Evolutionary conservation across 2,797 vertebrate species (phyloP).

Genomic region (Leptatherina wallacei): DNA sequence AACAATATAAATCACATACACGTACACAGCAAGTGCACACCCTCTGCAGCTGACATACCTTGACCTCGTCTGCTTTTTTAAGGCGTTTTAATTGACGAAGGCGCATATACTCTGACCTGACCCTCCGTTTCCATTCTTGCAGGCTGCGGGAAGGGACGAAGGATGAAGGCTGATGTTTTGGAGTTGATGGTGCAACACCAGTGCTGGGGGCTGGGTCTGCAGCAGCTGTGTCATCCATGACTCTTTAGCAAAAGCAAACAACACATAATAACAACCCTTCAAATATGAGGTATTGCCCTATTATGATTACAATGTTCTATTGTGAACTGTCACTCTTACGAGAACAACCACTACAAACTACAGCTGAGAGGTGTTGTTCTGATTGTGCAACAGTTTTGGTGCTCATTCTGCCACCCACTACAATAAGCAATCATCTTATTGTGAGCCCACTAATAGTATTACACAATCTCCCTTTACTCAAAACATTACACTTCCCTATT

Average conservation of each 20-base stretch:
- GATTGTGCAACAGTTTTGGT: not conserved
- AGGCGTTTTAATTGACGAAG: conserved; percentile 94
- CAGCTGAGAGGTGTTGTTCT: not conserved
- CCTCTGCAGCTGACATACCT: conserved; percentile 79
- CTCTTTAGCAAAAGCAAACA: conserved; percentile 38
- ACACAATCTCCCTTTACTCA: conserved; percentile 1
- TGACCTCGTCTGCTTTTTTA: conserved; percentile 92
- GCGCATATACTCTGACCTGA: conserved; percentile 97
- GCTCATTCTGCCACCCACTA: not conserved
- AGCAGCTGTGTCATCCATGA: conserved; percentile 73
- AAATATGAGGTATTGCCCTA: not conserved
- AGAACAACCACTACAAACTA: not conserved
- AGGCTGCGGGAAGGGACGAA: conserved; percentile 82
- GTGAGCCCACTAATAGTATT: not conserved
- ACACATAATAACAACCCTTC: not conserved
- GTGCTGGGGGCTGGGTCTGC: conserved; percentile 39
- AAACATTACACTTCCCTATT: conserved; percentile 42
- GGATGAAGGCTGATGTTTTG: conserved; percentile 50
- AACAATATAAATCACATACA: not conserved
- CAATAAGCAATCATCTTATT: not conserved
- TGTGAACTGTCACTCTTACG: not conserved
- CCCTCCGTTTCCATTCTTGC: conserved; percentile 94
- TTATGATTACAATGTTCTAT: not conserved
- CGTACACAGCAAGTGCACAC: not conserved
- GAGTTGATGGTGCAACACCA: conserved; percentile 57